phyloP scores from a whole-genome alignment of 2,797 vertebrate genomes.

The Catharus ustulatus region DNA sequence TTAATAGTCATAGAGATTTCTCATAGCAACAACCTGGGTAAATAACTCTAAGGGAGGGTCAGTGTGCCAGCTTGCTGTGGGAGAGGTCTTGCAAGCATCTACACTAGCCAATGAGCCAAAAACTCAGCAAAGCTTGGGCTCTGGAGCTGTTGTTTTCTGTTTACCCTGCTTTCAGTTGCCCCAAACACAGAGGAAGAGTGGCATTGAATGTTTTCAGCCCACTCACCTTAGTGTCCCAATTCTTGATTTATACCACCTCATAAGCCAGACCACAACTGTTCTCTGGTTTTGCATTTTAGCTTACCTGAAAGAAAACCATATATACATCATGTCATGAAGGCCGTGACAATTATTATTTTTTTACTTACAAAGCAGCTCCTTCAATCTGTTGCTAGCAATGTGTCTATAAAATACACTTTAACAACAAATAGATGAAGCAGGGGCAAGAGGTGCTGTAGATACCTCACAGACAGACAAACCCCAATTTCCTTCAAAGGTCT shows the following conservation, averaged over 20 bases:
- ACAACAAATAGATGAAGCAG: neutral
- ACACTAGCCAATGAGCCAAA: neutral
- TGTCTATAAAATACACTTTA: neutral
- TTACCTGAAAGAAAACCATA: neutral
- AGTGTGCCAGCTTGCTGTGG: neutral
- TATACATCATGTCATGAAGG: neutral
- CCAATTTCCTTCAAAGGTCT: neutral
- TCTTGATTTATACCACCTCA: neutral
- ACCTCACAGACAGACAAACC: neutral
- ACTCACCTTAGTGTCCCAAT: accelerated
- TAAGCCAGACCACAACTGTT: neutral
- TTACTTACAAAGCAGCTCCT: neutral
- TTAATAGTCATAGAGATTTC: neutral
- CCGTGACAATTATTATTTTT: neutral
- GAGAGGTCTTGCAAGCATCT: neutral
- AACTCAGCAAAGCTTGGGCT: neutral
- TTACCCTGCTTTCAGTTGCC: neutral
- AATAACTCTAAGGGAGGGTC: neutral
- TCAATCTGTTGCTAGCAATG: neutral
- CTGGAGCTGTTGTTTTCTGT: neutral
- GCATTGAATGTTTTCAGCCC: neutral
- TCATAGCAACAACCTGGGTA: neutral
- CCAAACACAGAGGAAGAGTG: neutral
- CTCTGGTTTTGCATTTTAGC: neutral
- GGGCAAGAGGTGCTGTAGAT: neutral